A percentile compares a stretch with the other conserved stretches of the same genome.
These are phyloP conservation scores for Glaucomys volans DNA, from an alignment of 2,113 vertebrate genomes.

Conservation along the genomic window DNA sequence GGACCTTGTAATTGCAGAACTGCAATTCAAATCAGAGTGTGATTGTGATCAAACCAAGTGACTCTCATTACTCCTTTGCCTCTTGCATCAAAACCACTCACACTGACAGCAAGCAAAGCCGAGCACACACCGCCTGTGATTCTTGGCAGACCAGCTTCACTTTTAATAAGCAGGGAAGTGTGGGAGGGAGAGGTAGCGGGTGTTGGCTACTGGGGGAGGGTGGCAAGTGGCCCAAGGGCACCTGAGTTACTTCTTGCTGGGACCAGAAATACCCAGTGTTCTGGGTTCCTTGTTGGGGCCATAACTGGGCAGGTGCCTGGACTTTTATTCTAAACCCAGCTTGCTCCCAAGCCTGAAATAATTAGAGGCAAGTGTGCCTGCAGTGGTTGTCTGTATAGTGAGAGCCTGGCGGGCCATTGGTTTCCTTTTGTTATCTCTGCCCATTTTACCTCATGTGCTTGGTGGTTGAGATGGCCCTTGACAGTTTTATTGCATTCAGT, in stretches of 20 bases:
- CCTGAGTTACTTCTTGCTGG: background rate
- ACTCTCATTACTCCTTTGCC: conserved; percentile 63
- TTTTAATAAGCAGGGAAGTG: background rate
- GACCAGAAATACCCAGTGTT: background rate
- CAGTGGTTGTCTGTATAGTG: background rate
- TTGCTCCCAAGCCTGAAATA: conserved; percentile 20
- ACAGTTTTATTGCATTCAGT: background rate
- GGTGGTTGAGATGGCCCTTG: background rate
- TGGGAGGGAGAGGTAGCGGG: fast-evolving
- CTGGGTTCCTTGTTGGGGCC: background rate
- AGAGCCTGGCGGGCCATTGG: background rate
- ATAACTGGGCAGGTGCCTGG: background rate
- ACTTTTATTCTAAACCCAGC: background rate
- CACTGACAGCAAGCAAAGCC: background rate
- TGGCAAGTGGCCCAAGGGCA: background rate
- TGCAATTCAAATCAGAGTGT: conserved; percentile 37
- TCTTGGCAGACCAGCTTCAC: background rate
- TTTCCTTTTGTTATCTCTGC: background rate
- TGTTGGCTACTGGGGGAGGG: background rate
- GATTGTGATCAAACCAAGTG: conserved; percentile 62
- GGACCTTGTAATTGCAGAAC: conserved; percentile 66
- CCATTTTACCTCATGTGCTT: background rate
- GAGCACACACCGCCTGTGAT: background rate
- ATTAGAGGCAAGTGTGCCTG: background rate
- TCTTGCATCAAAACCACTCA: conserved; percentile 53